A percentile compares a stretch with the other conserved stretches of the same genome.
Evolutionary conservation across 2,888 invertebrate genomes (phyloP).

Genomic region (Willowsia nigromaculata): DNA sequence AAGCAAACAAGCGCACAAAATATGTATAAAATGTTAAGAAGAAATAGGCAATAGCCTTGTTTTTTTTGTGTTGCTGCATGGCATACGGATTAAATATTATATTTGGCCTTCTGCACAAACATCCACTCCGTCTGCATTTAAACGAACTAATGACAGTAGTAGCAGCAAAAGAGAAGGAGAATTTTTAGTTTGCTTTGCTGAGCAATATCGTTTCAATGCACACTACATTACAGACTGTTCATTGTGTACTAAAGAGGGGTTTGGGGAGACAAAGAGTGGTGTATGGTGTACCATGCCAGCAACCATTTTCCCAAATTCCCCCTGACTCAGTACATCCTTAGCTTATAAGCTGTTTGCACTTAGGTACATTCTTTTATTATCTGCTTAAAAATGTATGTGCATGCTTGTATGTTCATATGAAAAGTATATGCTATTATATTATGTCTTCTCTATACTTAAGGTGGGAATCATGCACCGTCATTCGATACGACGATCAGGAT

Average conservation of each 20-base stretch:
- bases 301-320: slow-evolving; percentile 59
- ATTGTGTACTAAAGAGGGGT: not conserved
- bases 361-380: not conserved
- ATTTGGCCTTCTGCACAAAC: slow-evolving; percentile 7
- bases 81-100: slow-evolving; percentile 16
- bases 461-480: slow-evolving; percentile 54
- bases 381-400: not conserved
- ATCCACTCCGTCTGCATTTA: not conserved
- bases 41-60: slow-evolving; percentile 3
- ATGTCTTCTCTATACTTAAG: not conserved
- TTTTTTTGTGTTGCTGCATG: not conserved
- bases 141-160: not conserved
- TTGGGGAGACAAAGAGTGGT: slow-evolving; percentile 52
- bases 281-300: slow-evolving; percentile 2
- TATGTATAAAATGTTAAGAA: not conserved
- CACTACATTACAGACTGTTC: not conserved
- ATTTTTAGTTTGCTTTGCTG: slow-evolving; percentile 47
- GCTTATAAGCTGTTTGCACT: too few relatives aligned
- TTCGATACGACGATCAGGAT: slow-evolving; percentile 58
- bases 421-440: not conserved
- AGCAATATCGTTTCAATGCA: not conserved
- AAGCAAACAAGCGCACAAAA: slow-evolving; percentile 16
- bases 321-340: slow-evolving; percentile 25
- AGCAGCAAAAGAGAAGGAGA: slow-evolving; percentile 7
- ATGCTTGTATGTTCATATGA: not conserved